Base-by-base conservation (phyloP, 2,888 invertebrate genomes). In the Oscheius onirici region DNA sequence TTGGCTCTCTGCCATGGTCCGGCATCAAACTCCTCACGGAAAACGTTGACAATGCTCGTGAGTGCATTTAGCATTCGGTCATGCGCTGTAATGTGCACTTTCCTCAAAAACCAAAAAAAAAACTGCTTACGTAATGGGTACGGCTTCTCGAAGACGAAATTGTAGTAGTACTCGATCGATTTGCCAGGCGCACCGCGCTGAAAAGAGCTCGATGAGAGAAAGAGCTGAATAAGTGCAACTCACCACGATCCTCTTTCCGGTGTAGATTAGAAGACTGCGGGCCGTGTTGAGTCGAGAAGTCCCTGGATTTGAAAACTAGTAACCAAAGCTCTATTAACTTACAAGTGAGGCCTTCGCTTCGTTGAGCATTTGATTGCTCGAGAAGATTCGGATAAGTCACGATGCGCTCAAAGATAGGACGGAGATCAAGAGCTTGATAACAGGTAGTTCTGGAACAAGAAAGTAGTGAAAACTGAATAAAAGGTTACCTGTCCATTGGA, bases 141-240 rank as follows among this genome's bases (percentile, higher is more conserved):
- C 2, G 58, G 58, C n/a, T 40, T 17, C 22, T 41, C 17, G 41
- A 58, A 58, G 10, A 24, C n/a, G 43, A 58, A 58, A 41, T 40
- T 58, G 41, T 58, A 58, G 58, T 41, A 17, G 58, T 58, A 58
- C 20, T 57, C 57, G 8, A 58, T 17, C 13, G 58, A 24, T 58
- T 20, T 28, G 13, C 13, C 8, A 20, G 58, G n/a, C 1, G 20
- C 41, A 41, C 22, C 41, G 15, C 34, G 34, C 34, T 34, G 34
- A 34, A 34, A 34, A 34, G 34, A 8, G 34, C 34, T 34, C 34
- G 8, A 34, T 3, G 34, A 34, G 34, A 34, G 34, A 34, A 34
- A 34, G 34, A 8, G 5, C 34, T 8, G 34, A 6, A n/a, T n/a
- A n/a, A 8, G 34, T 34, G 34, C 34, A 34, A 34, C 34, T 34